Evolutionary conservation across 2,113 vertebrate genomes (phyloP), one percentile per base, ranked within the genome.

Genomic region (Emydura subglobosa): DNA sequence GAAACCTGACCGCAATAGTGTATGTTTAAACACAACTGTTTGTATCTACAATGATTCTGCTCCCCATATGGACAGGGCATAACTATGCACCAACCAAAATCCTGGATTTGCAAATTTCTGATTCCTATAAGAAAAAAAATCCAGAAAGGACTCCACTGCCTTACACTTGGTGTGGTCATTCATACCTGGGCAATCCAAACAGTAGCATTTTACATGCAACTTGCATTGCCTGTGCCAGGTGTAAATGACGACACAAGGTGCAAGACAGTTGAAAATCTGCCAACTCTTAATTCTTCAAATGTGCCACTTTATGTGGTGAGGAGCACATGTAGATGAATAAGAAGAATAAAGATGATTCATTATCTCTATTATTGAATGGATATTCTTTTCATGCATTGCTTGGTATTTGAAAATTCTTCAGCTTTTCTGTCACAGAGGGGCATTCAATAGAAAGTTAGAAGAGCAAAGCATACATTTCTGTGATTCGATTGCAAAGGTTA

Each of bases 231-330:
- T 53, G 21, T 87, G 50, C 87, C 90, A 82, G 65, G 51, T 74
- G 87, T 78, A 82, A 82, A 61, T n/a, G 21, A 85, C 29, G 31
- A 25, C 53, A 49, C 44, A 72, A 79, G 27, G 55, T 44, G 65
- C 65, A 44, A 54, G 68, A 65, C 1, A 74, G 81, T 27, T 87
- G 5, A 87, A 22, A 79, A 72, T 54, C 55, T 79, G 11, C 81
- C 53, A 88, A 79, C 65, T 49, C 79, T 90, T 85, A 49, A 10
- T 80, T 88, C 47, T 81, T 72, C 83, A 95, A 65, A 89, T 44
- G n/a, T 16, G 55, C 10, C 89, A 22, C 50, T 89, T 87, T 72
- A 87, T 54, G 51, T 85, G 47, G 14, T 53, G 53, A 90, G 78
- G 42, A 86, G 53, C 42, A 42, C 3, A n/a, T 21, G 22, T 2